phyloP scores from a whole-genome alignment of 2,113 vertebrate genomes.

The Pipra filicauda region DNA sequence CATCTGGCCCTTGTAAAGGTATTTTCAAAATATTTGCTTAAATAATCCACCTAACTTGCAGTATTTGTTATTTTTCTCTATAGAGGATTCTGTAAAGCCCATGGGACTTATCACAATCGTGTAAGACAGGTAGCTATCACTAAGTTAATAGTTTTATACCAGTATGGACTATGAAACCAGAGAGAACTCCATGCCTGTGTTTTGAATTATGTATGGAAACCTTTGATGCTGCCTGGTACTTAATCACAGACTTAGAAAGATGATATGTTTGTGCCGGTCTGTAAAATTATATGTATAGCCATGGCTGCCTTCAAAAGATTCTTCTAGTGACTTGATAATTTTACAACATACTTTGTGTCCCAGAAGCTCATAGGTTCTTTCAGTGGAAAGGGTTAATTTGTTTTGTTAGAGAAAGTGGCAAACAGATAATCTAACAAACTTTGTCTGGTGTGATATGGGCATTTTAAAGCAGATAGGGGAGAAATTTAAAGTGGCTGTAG shows the following conservation, averaged over 20 bases:
- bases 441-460: not conserved
- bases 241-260: not conserved
- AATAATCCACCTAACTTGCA: not conserved
- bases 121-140: not conserved
- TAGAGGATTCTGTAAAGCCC: not conserved
- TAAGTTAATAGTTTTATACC: not conserved
- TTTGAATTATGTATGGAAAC: not conserved
- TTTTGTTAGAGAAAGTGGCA: not conserved
- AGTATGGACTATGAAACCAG: not conserved
- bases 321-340: not conserved
- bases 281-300: not conserved
- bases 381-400: not conserved
- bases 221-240: not conserved
- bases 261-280: not conserved
- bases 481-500: not conserved
- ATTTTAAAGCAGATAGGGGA: not conserved
- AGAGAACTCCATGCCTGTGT: not conserved
- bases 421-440: not conserved
- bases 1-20: not conserved
- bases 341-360: not conserved
- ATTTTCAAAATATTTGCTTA: not conserved
- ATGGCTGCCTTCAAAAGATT: not conserved
- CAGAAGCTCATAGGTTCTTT: not conserved
- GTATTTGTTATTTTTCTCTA: not conserved
- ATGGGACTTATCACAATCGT: not conserved